phyloP scores from a whole-genome alignment of 1,140 invertebrate species.

The Caenorhabditis briggsae region DNA sequence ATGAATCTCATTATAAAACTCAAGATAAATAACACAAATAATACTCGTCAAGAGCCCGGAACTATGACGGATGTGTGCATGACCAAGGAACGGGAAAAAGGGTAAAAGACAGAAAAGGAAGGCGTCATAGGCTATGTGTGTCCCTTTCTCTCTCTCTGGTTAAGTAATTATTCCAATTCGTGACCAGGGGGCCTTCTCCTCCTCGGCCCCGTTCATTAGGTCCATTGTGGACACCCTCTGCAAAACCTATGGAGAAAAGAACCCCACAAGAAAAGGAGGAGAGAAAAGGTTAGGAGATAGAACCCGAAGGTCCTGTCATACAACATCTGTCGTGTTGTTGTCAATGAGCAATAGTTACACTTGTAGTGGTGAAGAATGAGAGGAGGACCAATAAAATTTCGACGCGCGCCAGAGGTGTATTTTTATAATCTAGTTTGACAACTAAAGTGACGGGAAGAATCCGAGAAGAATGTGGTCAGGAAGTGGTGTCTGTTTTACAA shows the following conservation, averaged over 20 bases:
- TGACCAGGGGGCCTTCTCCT: neutral
- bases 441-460: neutral
- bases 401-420: neutral
- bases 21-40: conserved; percentile 40
- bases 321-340: conserved; percentile 53
- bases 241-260: conserved; percentile 1
- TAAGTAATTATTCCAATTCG: conserved; percentile 56
- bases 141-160: conserved; percentile 7
- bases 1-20: conserved; percentile 6
- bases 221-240: conserved; percentile 17
- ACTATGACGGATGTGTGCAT: conserved; percentile 43
- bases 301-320: conserved; percentile 31
- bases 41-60: conserved; percentile 26
- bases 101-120: neutral
- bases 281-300: neutral
- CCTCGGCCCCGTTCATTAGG: conserved; percentile 31
- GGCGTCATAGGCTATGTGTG: neutral
- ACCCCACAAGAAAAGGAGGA: neutral
- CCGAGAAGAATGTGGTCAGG: conserved; percentile 13
- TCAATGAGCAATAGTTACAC: conserved; percentile 54
- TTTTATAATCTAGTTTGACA: conserved; percentile 5
- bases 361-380: conserved; percentile 16
- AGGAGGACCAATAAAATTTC: conserved; percentile 35
- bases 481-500: neutral
- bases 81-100: neutral